Conservation (phyloP, 2,797 vertebrate genomes). For the Distichodus sexfasciatus region DNA sequence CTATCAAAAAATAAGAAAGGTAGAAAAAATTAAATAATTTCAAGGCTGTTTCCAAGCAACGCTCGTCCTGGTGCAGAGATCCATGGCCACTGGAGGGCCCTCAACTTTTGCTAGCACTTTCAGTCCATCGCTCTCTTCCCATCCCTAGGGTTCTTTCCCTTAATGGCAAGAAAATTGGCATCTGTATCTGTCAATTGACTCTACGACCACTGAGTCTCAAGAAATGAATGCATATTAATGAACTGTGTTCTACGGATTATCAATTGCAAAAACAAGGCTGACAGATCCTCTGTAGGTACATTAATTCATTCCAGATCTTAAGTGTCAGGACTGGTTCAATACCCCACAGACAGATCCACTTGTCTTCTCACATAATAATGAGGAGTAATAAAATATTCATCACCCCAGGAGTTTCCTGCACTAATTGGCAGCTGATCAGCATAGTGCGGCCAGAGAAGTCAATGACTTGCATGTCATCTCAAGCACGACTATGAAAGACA, state of each 20-base stretch:
- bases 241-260: neutral
- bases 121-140: neutral
- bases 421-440: too few relatives aligned
- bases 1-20: slow-evolving; percentile 48
- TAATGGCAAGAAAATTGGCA: neutral
- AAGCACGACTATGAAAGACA: too few relatives aligned
- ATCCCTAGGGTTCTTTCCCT: neutral
- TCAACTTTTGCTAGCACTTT: slow-evolving; percentile 10
- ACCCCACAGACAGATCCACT: neutral
- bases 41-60: slow-evolving; percentile 74
- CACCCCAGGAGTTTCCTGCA: too few relatives aligned
- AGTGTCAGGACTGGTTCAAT: neutral
- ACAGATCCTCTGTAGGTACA: neutral
- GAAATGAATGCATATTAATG: slow-evolving; percentile 20
- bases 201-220: neutral
- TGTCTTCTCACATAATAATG: neutral
- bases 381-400: too few relatives aligned
- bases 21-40: slow-evolving; percentile 50
- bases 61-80: slow-evolving; percentile 63
- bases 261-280: neutral
- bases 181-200: neutral
- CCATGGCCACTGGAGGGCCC: slow-evolving; percentile 55
- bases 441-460: too few relatives aligned
- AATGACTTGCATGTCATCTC: too few relatives aligned
- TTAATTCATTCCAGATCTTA: neutral